phyloP scores from a whole-genome alignment of 2,113 vertebrate species.

The Sorex fumeus region DNA sequence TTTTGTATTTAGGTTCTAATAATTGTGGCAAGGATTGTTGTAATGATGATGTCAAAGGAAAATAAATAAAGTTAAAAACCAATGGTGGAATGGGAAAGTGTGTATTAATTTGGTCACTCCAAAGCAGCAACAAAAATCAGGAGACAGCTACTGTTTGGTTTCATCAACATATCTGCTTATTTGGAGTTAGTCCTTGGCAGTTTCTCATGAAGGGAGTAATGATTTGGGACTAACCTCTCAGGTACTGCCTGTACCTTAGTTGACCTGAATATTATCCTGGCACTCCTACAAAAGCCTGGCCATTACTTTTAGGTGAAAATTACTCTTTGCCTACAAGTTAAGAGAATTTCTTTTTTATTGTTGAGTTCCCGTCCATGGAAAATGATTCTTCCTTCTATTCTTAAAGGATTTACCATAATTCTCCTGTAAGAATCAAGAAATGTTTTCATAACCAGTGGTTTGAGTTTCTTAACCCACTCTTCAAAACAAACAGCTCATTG shows the following conservation, averaged over 20 bases:
- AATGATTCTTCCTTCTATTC: conserved; percentile 38
- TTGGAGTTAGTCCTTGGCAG: neutral
- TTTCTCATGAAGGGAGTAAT: neutral
- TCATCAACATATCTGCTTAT: neutral
- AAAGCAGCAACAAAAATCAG: neutral
- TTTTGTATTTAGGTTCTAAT: conserved; percentile 14
- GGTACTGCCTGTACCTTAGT: neutral
- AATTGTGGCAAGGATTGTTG: neutral
- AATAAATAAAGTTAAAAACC: neutral
- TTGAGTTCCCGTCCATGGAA: conserved; percentile 20
- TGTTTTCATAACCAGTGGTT: conserved; percentile 49
- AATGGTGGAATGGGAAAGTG: neutral
- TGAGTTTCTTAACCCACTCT: conserved; percentile 43
- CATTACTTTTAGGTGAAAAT: neutral
- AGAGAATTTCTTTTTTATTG: neutral
- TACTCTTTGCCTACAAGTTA: neutral
- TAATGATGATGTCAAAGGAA: neutral
- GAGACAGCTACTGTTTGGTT: neutral
- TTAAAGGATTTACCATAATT: conserved; percentile 41
- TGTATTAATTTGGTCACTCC: neutral
- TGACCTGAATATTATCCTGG: neutral
- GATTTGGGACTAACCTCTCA: neutral
- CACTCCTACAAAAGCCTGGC: neutral
- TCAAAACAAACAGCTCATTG: conserved; percentile 8
- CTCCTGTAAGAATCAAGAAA: conserved; percentile 49